Percentiles rank a stretch among this genome's conserved stretches.
Evolutionary conservation across 2,888 invertebrate genomes (phyloP).

Genomic region (Diarsia mendica): DNA sequence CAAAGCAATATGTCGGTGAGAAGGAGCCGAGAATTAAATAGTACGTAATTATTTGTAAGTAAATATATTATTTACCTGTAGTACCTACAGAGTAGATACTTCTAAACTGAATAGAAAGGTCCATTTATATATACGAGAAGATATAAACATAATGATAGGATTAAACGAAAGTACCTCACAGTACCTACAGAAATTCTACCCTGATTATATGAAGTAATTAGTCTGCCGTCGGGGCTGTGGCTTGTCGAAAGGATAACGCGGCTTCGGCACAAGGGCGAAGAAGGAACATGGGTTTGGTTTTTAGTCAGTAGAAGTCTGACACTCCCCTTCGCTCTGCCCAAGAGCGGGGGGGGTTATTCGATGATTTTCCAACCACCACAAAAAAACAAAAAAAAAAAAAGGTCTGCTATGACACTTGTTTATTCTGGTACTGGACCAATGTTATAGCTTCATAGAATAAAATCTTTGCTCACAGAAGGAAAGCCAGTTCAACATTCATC

Average conservation of each 20-base stretch:
- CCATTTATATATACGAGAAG: no score
- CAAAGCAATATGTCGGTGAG: slow-evolving; percentile 9
- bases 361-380: no score
- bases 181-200: background rate
- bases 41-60: slow-evolving; percentile 13
- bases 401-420: background rate
- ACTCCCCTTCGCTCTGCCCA: no score
- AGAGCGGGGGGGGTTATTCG: no score
- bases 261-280: no score
- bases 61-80: background rate
- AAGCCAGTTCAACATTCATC: background rate
- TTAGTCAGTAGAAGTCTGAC: no score
- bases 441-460: background rate
- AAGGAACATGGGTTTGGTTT: no score
- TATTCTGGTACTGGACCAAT: background rate
- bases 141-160: background rate
- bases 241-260: no score
- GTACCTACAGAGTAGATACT: background rate
- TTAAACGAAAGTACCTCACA: background rate
- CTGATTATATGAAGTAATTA: background rate
- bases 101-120: background rate
- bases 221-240: no score
- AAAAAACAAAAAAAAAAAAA: no score
- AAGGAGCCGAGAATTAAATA: slow-evolving; percentile 6
- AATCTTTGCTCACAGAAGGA: background rate